Conservation (phyloP, 1,140 invertebrate genomes). For the Drosophila ananassae region DNA sequence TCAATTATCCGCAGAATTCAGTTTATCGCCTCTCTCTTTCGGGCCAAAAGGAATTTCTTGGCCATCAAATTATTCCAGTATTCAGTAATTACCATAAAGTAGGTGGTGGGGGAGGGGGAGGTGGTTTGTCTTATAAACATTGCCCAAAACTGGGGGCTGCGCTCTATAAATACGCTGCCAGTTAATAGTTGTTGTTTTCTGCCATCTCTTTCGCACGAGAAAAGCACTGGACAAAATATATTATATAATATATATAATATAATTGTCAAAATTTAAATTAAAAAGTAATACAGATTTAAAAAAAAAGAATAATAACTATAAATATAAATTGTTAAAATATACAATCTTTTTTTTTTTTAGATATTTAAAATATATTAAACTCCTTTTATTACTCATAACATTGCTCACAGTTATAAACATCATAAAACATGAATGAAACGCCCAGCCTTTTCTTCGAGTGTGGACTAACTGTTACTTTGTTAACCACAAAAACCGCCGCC, state of each 20-base stretch:
- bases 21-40: not conserved
- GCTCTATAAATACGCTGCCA: constrained; percentile 13
- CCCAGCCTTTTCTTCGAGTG: constrained; percentile 5
- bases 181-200: not conserved
- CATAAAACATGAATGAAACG: not conserved
- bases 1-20: constrained; percentile 28
- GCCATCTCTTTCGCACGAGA: not conserved
- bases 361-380: no score
- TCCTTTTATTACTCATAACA: no score
- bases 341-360: no score
- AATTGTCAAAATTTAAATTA: not conserved
- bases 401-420: no score
- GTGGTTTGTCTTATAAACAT: constrained; percentile 28
- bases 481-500: constrained; percentile 58
- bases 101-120: not conserved
- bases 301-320: no score
- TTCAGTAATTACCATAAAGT: constrained; percentile 24
- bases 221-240: not conserved
- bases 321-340: no score
- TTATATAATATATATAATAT: not conserved
- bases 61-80: constrained; percentile 19
- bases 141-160: constrained; percentile 6
- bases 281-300: no score
- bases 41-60: constrained; percentile 5
- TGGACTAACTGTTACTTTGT: constrained; percentile 49